Conservation (phyloP, 1,140 invertebrate genomes). For the Matsumurasca onukii region DNA sequence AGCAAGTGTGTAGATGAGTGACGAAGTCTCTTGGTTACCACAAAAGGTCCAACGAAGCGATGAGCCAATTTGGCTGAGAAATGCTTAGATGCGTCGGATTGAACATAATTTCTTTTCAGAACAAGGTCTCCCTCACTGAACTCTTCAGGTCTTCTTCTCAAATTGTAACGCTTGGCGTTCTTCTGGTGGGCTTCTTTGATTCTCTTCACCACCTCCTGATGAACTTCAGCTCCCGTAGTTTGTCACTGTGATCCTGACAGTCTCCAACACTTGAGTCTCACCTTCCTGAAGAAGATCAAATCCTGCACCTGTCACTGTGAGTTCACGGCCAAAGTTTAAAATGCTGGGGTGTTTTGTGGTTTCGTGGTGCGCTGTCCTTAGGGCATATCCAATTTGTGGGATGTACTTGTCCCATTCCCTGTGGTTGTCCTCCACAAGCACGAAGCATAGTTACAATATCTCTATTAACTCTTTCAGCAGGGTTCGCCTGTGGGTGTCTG, state of each 20-base stretch:
- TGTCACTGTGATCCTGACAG: not conserved
- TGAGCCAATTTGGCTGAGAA: not conserved
- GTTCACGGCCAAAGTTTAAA: not conserved
- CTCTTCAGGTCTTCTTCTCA: not conserved
- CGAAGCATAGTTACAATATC: no score
- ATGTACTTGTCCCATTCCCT: not conserved
- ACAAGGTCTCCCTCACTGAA: not conserved
- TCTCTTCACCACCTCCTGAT: not conserved
- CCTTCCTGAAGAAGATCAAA: not conserved
- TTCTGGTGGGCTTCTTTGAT: not conserved
- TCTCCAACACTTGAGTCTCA: not conserved
- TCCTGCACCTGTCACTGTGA: not conserved
- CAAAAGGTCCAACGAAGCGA: not conserved
- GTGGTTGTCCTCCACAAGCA: not conserved
- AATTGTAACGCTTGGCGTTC: not conserved
- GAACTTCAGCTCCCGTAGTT: not conserved
- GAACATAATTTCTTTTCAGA: not conserved
- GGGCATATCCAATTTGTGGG: not conserved
- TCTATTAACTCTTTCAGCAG: not conserved
- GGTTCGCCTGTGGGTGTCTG: not conserved
- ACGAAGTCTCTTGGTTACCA: not conserved
- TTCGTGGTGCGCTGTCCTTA: not conserved
- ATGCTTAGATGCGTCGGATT: not conserved
- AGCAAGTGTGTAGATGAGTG: not conserved
- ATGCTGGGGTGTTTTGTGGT: not conserved